Evolutionary conservation across 2,797 vertebrate species (phyloP), one percentile per base, ranked within the genome.

Genomic region (Gymnopithys bicolor): DNA sequence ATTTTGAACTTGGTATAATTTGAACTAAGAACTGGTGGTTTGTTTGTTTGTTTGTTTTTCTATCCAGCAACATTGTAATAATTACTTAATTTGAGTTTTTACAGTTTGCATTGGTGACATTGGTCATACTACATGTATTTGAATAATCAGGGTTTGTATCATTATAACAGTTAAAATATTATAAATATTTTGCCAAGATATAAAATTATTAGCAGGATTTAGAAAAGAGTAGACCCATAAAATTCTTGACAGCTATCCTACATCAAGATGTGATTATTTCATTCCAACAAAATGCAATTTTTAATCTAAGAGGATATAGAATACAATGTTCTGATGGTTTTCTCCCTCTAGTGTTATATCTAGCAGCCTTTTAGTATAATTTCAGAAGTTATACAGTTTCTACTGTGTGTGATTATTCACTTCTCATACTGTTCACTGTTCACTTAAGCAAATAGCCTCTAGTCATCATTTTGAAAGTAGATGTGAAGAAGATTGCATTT

Each of bases 371-470:
- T 84, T 69, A 71, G n/a, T 45, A 74, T 76, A 62, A 87, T 89
- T 85, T 91, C 43, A 4, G 62, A 93, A 84, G 74, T 73, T 85
- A 73, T n/a, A 67, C 37, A 66, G 37, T 89, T 89, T 46, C 56
- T 94, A 45, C 68, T 91, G n/a, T 83, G 35, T 70, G 66, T 78
- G 79, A 87, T 94, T 95, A 94, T 90, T 95, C 69, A 81, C 19
- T 91, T 11, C 13, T 93, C 71, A 45, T 67, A 84, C 64, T 90
- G 39, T 86, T 93, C 71, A 79, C 84, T 49, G 28, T 91, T 93
- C 78, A 84, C 66, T 96, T 95, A 82, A 86, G 83, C 63, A 94
- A 96, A 96, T 87, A 94, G 71, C 79, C 82, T 93, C 37, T 71
- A 93, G 84, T 78, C 68, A 73, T 90, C 37, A 89, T 91, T 89